phyloP scores from a whole-genome alignment of 2,797 vertebrate species.

The Oophaga sylvatica region DNA sequence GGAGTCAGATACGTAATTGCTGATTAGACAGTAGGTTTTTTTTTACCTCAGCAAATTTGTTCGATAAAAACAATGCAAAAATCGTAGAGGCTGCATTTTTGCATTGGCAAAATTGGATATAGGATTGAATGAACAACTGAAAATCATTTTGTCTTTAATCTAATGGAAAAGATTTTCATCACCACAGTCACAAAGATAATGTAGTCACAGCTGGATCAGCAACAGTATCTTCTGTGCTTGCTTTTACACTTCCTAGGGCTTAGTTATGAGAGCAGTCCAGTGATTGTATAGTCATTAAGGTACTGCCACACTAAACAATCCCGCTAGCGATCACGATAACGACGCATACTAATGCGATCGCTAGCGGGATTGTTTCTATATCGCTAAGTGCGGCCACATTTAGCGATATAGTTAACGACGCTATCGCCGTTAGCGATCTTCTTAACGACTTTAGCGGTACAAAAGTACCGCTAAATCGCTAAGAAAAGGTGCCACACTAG shows the following conservation, averaged over 20 bases:
- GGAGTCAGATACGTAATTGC: neutral
- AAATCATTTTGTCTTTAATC: neutral
- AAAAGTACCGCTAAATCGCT: no score
- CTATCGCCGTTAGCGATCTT: no score
- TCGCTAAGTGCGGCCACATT: no score
- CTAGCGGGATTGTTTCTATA: no score
- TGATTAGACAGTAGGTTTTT: neutral
- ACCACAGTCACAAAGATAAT: neutral
- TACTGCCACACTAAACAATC: no score
- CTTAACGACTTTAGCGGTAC: no score
- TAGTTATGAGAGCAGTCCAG: neutral
- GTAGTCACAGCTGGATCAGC: neutral
- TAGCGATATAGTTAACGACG: no score
- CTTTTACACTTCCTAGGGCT: neutral
- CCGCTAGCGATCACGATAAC: no score
- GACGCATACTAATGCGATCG: no score
- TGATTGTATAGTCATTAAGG: neutral
- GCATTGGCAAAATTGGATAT: neutral
- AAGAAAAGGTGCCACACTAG: no score
- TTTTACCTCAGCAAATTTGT: neutral
- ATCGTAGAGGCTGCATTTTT: neutral
- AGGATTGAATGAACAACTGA: neutral
- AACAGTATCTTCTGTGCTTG: neutral
- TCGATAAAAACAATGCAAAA: neutral
- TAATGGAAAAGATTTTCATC: neutral